Conservation (phyloP, 2,888 invertebrate species). For the Elysia crispata region DNA sequence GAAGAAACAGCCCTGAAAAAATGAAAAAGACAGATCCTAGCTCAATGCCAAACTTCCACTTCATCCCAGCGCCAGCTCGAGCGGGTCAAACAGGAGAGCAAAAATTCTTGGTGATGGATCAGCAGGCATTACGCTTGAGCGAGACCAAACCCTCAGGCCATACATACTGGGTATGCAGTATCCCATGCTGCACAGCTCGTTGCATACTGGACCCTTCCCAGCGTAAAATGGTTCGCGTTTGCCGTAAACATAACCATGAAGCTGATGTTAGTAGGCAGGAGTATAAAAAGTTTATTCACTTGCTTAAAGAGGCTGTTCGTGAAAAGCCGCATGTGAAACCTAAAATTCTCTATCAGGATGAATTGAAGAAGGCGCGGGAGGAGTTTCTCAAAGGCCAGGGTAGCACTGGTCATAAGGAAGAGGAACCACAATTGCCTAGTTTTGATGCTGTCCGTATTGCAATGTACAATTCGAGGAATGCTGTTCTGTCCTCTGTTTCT, state of each 20-base stretch:
- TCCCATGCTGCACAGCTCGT: slow-evolving; percentile 45
- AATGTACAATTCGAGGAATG: slow-evolving; percentile 48
- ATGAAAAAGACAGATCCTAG: slow-evolving; percentile 16
- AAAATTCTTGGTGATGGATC: slow-evolving; percentile 39
- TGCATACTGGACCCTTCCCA: slow-evolving; percentile 45
- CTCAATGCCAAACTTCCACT: slow-evolving; percentile 29
- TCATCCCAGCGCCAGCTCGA: slow-evolving; percentile 29
- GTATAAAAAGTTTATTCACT: slow-evolving; percentile 45
- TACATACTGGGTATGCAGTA: slow-evolving; percentile 48
- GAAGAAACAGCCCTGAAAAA: background rate
- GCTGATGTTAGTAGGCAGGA: slow-evolving; percentile 40
- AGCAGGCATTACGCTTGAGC: slow-evolving; percentile 40
- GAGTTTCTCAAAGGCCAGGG: slow-evolving; percentile 18
- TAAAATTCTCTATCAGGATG: slow-evolving; percentile 41
- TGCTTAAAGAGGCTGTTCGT: slow-evolving; percentile 40
- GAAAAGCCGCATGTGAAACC: slow-evolving; percentile 50
- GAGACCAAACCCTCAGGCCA: slow-evolving; percentile 41
- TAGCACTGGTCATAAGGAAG: slow-evolving; percentile 32
- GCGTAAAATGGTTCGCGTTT: slow-evolving; percentile 37
- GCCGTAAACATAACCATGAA: slow-evolving; percentile 45
- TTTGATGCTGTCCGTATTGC: slow-evolving; percentile 46
- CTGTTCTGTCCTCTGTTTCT: slow-evolving; percentile 44
- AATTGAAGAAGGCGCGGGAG: slow-evolving; percentile 40
- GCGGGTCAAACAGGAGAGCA: background rate
- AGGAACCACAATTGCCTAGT: slow-evolving; percentile 35